Evolutionary conservation across 2,797 vertebrate genomes (phyloP).

Genomic region (Cercopithecus petaurista): DNA sequence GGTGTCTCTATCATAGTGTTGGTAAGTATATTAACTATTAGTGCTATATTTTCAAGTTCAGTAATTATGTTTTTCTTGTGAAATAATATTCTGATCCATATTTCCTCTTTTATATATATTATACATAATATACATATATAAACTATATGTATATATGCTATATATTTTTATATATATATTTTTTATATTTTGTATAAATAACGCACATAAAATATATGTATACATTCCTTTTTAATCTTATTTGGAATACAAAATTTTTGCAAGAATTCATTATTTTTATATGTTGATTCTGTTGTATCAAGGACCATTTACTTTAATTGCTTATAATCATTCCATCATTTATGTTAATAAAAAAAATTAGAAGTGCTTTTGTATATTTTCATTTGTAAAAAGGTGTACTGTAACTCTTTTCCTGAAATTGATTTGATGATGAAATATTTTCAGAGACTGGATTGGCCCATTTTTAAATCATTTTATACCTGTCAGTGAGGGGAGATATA

Average conservation of each 20-base stretch:
- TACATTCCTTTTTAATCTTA: background rate
- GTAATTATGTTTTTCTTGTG: background rate
- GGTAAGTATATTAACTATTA: background rate
- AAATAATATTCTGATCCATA: background rate
- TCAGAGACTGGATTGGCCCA: background rate
- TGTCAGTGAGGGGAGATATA: background rate
- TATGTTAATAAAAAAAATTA: background rate
- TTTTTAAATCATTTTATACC: background rate
- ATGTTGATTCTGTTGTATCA: background rate
- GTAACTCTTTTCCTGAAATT: background rate
- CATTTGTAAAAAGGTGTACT: background rate
- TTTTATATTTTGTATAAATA: no score
- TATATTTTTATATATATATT: no score
- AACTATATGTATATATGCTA: no score
- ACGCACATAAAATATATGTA: no score
- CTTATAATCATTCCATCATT: background rate
- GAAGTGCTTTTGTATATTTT: background rate
- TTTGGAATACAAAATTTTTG: background rate
- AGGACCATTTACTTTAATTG: background rate
- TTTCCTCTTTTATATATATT: background rate
- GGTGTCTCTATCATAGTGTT: background rate
- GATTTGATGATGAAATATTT: background rate
- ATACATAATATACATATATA: no score
- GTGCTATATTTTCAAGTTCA: background rate
- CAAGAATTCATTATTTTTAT: background rate